Conservation (phyloP, 2,797 vertebrate genomes). For the Anas flavirostris region DNA sequence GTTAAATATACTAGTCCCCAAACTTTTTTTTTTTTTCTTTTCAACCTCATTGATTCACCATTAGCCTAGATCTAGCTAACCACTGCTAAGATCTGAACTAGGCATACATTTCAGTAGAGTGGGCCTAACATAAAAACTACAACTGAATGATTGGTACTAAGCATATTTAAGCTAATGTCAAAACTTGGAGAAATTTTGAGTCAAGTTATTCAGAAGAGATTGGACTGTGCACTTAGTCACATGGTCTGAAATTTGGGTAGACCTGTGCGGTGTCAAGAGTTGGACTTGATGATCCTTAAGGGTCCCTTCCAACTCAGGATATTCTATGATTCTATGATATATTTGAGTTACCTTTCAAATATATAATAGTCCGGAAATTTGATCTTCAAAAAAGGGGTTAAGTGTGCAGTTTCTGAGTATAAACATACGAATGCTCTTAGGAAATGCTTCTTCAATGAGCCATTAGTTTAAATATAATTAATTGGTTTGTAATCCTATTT, state of each 20-base stretch:
- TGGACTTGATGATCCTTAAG: too few species aligned
- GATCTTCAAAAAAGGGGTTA: not conserved
- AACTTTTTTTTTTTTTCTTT: not conserved
- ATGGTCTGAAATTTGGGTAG: too few species aligned
- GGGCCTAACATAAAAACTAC: not conserved
- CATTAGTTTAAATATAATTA: not conserved
- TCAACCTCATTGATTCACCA: not conserved
- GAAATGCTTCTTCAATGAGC: not conserved
- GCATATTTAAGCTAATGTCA: not conserved
- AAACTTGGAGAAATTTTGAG: not conserved
- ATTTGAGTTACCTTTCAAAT: not conserved
- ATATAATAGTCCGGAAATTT: not conserved
- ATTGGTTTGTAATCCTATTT: not conserved
- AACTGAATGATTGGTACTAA: not conserved
- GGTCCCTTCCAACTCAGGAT: too few species aligned
- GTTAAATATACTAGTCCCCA: not conserved
- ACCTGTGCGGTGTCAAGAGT: too few species aligned
- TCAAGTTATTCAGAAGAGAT: not conserved
- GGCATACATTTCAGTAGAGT: rapidly evolving
- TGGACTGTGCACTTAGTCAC: too few species aligned
- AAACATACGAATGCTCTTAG: not conserved
- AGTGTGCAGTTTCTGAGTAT: not conserved
- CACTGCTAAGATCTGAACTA: not conserved
- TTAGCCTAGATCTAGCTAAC: not conserved
- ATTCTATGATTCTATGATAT: too few species aligned